These are phyloP conservation scores for Acanthacorydalis orientalis DNA, from an alignment of 2,888 invertebrate species.

Conservation along the genomic window DNA sequence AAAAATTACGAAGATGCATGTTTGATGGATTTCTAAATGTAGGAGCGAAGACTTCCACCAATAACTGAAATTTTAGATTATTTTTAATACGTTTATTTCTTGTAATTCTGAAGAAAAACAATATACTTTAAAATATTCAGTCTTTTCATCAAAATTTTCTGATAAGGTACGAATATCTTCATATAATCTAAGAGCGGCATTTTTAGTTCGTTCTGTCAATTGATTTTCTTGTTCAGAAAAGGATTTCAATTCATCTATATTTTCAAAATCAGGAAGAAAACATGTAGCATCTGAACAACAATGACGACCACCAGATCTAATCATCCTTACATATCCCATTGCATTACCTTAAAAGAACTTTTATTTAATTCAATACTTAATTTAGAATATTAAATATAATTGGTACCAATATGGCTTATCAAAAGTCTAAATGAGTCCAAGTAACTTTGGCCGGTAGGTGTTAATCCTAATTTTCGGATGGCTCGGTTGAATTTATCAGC, in stretches of 20 bases:
- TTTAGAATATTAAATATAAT: background rate
- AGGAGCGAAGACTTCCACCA: conserved; percentile 84
- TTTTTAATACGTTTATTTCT: background rate
- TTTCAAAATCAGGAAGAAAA: conserved; percentile 69
- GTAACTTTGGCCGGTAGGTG: conserved; percentile 68
- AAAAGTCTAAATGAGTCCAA: conserved; percentile 85
- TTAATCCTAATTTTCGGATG: conserved; percentile 72
- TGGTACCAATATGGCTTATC: conserved; percentile 76
- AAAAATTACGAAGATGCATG: conserved; percentile 81
- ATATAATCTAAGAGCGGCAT: conserved; percentile 57
- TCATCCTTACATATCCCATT: conserved; percentile 87
- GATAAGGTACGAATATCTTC: conserved; percentile 60
- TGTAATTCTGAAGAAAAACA: background rate
- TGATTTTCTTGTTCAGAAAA: conserved; percentile 41
- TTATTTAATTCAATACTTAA: conserved; percentile 1
- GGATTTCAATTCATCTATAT: conserved; percentile 23
- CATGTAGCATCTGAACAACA: conserved; percentile 82
- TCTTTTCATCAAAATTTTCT: conserved; percentile 72
- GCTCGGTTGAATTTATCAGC: conserved; percentile 89
- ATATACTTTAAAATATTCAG: conserved; percentile 62
- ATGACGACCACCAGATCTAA: conserved; percentile 84
- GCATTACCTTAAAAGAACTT: conserved; percentile 48
- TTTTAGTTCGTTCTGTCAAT: conserved; percentile 39
- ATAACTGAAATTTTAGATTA: conserved; percentile 33
- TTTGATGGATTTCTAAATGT: conserved; percentile 76